Conservation (phyloP, 2,797 vertebrate species). For the Bradypodion pumilum region DNA sequence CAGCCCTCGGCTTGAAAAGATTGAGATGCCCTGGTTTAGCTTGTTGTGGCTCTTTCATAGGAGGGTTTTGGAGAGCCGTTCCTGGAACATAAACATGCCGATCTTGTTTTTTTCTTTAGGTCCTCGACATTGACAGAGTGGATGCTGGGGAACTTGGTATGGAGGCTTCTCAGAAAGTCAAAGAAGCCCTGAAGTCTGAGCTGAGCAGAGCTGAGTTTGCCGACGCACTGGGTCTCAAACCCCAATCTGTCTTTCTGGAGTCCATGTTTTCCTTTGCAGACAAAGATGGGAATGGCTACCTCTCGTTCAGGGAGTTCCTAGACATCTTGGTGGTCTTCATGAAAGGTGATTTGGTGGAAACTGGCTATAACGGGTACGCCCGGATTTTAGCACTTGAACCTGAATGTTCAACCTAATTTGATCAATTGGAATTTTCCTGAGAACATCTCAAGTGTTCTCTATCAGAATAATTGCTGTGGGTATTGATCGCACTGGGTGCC, state of each 20-base stretch:
- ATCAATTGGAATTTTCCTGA: background rate
- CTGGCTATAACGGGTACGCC: too few species aligned
- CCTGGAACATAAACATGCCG: conserved; percentile 10
- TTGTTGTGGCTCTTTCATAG: background rate
- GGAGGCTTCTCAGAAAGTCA: conserved; percentile 78
- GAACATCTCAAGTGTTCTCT: background rate
- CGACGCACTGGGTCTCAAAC: conserved; percentile 87
- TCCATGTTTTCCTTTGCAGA: conserved; percentile 96
- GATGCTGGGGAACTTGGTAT: conserved; percentile 82
- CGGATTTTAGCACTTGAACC: background rate
- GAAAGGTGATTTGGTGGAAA: conserved; percentile 76
- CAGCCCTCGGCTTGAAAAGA: too few species aligned
- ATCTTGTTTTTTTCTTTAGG: conserved; percentile 70
- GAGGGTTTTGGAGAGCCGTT: conserved; percentile 1
- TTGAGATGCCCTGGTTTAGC: too few species aligned
- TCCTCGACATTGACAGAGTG: conserved; percentile 86
- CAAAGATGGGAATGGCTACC: conserved; percentile 94
- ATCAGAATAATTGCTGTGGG: background rate
- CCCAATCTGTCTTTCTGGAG: conserved; percentile 90
- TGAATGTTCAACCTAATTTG: background rate
- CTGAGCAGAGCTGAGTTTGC: conserved; percentile 91
- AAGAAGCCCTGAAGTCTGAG: conserved; percentile 88
- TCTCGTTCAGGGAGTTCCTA: conserved; percentile 96
- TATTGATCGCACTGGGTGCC: background rate
- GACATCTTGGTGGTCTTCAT: conserved; percentile 93